Evolutionary conservation across 2,888 invertebrate species (phyloP), one percentile per base, ranked within the genome.

Genomic region (Himalopsyche japonica): DNA sequence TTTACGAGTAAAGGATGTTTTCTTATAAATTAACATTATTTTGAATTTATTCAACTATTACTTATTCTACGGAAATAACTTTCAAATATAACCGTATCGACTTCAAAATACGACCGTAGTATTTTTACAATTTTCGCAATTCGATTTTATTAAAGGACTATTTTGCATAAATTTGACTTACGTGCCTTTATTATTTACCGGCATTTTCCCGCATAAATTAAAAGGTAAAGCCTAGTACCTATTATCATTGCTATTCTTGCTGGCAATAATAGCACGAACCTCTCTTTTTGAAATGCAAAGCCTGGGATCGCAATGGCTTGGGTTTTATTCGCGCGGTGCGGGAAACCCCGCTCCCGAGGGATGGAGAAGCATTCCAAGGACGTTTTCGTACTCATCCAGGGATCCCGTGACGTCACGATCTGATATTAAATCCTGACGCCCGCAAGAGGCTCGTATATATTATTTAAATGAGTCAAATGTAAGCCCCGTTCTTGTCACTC

Each of bases 401-500:
- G 82, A 83, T 80, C 57, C 81, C 64, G 48, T 79, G 81, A 81
- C 84, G 77, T 77, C 78, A 27, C 81, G 47, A 80, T 83, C 83
- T 80, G 80, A 83, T 83, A 83, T 80, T 70, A 49, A 82, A 82
- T 64, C 79, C 79, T 64, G 79, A 82, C 83, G 76, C 80, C 77
- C 81, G 70, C 81, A 78, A 78, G 78, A 81, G 49, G 76, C 78
- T 80, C 79, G 80, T 77, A 80, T 86, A 81, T 82, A 85, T 86
- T 86, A 86, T 86, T 86, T 85, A 86, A 85, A 86, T 82, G 84
- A 83, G 83, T 77, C 79, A 37, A 78, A 84, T 57, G 81, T 81
- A 80, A 78, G 81, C 81, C 84, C 57, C n/a, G 32, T 12, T 43
- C 78, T 78, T 78, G 78, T 43, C 78, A 78, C 43, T 78, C 43